A percentile compares a stretch with the other conserved stretches of the same genome.
These are phyloP conservation scores for Apodemus sylvaticus DNA, from an alignment of 2,113 vertebrate genomes.

Conservation along the genomic window DNA sequence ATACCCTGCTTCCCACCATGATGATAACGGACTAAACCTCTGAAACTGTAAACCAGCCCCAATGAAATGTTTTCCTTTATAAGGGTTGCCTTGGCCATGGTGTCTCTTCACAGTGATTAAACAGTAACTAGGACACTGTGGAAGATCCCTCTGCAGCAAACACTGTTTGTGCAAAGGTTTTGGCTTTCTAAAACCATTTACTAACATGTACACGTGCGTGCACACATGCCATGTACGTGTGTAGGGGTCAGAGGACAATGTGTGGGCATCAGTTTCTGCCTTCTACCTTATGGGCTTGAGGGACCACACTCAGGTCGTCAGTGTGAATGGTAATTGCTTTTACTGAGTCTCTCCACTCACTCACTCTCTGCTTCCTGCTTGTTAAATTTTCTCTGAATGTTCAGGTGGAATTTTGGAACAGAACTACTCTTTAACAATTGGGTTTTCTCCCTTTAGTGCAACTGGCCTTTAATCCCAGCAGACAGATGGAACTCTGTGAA, in stretches of 20 bases:
- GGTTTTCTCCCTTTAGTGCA: background rate
- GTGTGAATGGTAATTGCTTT: background rate
- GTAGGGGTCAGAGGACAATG: background rate
- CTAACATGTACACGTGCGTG: background rate
- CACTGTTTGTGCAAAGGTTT: background rate
- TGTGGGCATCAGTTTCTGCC: background rate
- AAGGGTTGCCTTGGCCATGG: no score
- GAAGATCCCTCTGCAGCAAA: background rate
- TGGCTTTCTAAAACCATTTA: background rate
- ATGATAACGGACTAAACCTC: no score
- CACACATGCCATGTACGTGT: background rate
- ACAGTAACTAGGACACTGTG: no score
- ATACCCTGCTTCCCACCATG: no score
- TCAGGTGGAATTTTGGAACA: background rate
- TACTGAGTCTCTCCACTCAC: background rate
- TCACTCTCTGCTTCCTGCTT: background rate
- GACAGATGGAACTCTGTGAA: background rate
- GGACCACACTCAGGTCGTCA: background rate
- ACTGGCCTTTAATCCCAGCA: background rate
- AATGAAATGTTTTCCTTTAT: no score
- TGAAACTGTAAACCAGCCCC: no score
- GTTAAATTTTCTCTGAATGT: slow-evolving; percentile 29
- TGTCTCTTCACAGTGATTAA: no score
- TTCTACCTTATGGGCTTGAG: background rate
- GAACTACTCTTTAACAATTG: slow-evolving; percentile 19